Evolutionary conservation across 2,888 invertebrate species (phyloP), one percentile per base, ranked within the genome.

Genomic region (Agrilus cyanescens): DNA sequence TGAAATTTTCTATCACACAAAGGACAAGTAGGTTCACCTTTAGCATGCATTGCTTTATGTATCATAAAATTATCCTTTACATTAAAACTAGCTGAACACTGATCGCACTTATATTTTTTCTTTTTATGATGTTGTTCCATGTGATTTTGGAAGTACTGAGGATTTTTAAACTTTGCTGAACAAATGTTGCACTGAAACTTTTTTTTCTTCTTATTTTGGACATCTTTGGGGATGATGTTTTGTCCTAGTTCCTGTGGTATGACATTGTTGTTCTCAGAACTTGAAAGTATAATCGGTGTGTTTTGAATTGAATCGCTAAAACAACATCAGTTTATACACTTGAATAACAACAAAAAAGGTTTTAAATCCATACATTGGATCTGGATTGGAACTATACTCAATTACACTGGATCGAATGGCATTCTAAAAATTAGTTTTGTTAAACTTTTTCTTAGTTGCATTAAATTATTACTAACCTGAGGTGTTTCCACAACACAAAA

Each of bases 31-130:
- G 56, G 57, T 42, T 50, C 50, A n/a, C 53, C 54, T 25, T 55
- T 57, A 8, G 47, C 43, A 47, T 66, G 64, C 38, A 58, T 49
- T 7, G 60, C 58, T 56, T 55, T 58, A 46, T 67, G 67, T 38
- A 67, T 53, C 48, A 60, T 61, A 20, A 61, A 59, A 52, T 67
- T 67, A 34, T 55, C 59, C 51, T 66, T 62, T n/a, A 58, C 53
- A 46, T 63, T 62, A 45, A 57, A 65, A 38, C 62, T 60, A 4
- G 55, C 52, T 2, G 53, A 46, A 49, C 67, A 67, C 36, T 60
- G 53, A 6, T 54, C 46, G 49, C 67, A 67, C 43, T 58, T 61
- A 50, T 53, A 66, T 44, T 58, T 59, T 46, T 65, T 66, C 5
- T 52, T 51, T 34, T 54, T 56, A 38, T 53, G 53, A 45, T 66